phyloP scores from a whole-genome alignment of 2,888 invertebrate genomes.

The Osmoderma eremita region DNA sequence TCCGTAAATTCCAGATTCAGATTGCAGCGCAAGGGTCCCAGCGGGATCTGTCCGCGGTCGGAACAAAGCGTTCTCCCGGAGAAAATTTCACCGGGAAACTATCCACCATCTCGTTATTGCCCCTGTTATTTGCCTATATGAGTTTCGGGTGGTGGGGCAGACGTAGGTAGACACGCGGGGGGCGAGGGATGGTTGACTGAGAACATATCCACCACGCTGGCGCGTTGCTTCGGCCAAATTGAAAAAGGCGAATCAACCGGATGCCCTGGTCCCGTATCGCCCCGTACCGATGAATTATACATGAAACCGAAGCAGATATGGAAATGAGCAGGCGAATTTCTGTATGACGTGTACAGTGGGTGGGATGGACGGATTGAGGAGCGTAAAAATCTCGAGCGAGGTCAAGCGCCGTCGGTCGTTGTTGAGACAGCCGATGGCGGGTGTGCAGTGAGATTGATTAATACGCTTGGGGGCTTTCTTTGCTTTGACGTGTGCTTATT shows the following conservation, averaged over 20 bases:
- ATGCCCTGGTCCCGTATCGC: conserved; percentile 47
- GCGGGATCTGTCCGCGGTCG: conserved; percentile 27
- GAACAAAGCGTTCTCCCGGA: conserved; percentile 10
- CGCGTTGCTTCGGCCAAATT: conserved; percentile 13
- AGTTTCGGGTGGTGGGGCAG: not conserved
- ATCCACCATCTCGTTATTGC: conserved; percentile 40
- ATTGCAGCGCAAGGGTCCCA: conserved; percentile 34
- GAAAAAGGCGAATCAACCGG: conserved; percentile 37
- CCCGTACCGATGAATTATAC: conserved; percentile 58
- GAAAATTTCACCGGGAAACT: conserved; percentile 36
- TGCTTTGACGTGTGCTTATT: not conserved
- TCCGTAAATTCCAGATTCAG: conserved; percentile 42
- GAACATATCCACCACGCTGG: not conserved
- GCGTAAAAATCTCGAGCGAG: conserved; percentile 18
- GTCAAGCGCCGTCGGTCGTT: conserved; percentile 16
- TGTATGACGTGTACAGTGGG: not conserved
- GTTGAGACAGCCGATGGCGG: not conserved
- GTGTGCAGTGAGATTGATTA: conserved; percentile 15
- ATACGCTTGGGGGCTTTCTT: not conserved
- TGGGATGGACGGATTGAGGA: not conserved
- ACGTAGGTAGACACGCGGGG: not conserved
- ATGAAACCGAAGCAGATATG: conserved; percentile 62
- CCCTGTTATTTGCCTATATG: conserved; percentile 38
- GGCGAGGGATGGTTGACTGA: not conserved
- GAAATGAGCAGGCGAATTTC: conserved; percentile 56